A percentile compares a stretch with the other conserved stretches of the same genome.
These are phyloP conservation scores for Vultur gryphus DNA, from an alignment of 2,797 vertebrate genomes.

Conservation along the genomic window DNA sequence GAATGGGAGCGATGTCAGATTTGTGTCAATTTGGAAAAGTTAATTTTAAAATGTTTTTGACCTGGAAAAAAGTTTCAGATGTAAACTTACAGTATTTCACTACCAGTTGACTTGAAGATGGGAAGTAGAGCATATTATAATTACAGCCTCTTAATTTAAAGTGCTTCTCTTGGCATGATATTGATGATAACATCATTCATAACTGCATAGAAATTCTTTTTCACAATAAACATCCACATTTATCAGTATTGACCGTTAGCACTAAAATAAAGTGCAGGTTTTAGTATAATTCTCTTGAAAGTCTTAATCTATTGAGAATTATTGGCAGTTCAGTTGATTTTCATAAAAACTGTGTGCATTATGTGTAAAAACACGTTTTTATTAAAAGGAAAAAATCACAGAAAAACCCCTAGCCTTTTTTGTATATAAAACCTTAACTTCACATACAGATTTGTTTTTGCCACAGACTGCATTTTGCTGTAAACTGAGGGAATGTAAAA, in stretches of 20 bases:
- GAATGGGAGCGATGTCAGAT: neutral
- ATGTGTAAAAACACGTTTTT: neutral
- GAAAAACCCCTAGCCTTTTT: neutral
- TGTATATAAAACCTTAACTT: neutral
- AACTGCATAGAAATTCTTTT: neutral
- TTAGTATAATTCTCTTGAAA: neutral
- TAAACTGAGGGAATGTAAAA: neutral
- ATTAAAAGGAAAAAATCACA: too few relatives aligned
- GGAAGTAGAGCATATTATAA: neutral
- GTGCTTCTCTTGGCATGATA: neutral
- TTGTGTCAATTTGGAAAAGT: neutral
- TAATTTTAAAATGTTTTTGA: neutral
- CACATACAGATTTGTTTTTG: neutral
- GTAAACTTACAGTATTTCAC: neutral
- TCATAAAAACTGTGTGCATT: neutral
- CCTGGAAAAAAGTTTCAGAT: neutral
- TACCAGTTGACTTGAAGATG: neutral
- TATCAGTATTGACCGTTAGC: neutral
- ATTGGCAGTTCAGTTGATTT: neutral
- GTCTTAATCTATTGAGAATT: neutral
- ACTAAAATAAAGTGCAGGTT: neutral
- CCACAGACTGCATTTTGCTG: neutral
- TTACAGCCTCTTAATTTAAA: neutral
- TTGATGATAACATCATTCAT: neutral
- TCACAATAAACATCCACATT: neutral